Conservation (phyloP, 2,113 vertebrate genomes). For the Polypterus bichir region DNA sequence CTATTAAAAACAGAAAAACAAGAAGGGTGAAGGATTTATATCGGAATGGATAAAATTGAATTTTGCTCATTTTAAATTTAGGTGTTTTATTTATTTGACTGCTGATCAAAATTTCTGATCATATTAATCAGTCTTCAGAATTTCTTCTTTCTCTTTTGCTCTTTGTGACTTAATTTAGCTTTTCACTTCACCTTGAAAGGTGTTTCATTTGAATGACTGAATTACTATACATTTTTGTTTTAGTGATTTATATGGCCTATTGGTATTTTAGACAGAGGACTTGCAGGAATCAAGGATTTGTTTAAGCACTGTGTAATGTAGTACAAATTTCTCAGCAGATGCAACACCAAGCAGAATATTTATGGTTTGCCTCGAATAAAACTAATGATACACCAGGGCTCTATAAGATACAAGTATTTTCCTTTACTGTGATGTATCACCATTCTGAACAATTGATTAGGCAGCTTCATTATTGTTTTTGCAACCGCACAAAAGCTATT, state of each 20-base stretch:
- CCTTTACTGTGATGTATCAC: constrained; percentile 20
- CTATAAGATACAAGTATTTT: constrained; percentile 16
- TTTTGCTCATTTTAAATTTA: no score
- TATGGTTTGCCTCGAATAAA: background rate
- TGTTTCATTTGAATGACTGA: background rate
- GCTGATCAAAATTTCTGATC: no score
- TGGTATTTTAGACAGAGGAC: background rate
- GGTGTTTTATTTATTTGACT: no score
- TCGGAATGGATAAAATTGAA: no score
- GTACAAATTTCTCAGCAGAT: constrained; percentile 2
- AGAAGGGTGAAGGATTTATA: no score
- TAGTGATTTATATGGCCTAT: background rate
- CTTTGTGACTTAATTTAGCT: no score
- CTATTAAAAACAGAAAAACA: no score
- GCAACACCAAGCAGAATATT: constrained; percentile 2
- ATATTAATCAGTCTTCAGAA: no score
- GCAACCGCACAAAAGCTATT: constrained; percentile 21
- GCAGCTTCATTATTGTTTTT: constrained; percentile 30
- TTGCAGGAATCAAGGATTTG: background rate
- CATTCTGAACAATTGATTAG: constrained; percentile 26
- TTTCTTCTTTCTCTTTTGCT: no score
- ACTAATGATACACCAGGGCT: constrained; percentile 14
- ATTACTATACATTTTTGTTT: background rate
- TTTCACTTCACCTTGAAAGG: background rate
- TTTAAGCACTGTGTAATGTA: background rate